A percentile compares a stretch with the other conserved stretches of the same genome.
These are phyloP conservation scores for Eufriesea mexicana DNA, from an alignment of 1,140 invertebrate species.

Conservation along the genomic window DNA sequence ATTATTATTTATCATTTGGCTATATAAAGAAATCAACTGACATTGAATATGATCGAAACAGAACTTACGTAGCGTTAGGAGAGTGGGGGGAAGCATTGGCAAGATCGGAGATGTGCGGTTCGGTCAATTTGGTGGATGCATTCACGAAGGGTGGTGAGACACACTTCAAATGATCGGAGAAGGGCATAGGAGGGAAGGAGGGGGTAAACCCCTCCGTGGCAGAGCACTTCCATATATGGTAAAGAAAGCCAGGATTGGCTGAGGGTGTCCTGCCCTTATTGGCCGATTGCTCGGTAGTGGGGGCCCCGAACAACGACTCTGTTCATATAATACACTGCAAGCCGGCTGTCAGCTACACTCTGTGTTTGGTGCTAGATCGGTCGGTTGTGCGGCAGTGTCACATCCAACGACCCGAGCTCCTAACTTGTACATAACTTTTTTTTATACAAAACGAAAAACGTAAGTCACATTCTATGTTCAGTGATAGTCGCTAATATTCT, in stretches of 20 bases:
- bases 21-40: slow-evolving; percentile 12
- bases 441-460: slow-evolving; percentile 72
- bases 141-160: slow-evolving; percentile 55
- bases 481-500: slow-evolving; percentile 23
- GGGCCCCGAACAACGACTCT: slow-evolving; percentile 68
- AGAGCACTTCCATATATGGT: slow-evolving; percentile 83
- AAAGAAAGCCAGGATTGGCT: slow-evolving; percentile 82
- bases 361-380: slow-evolving; percentile 75
- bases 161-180: slow-evolving; percentile 4
- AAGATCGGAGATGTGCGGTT: slow-evolving; percentile 47
- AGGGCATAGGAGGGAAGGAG: slow-evolving; percentile 20
- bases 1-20: slow-evolving; percentile 11
- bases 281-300: slow-evolving; percentile 69
- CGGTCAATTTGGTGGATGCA: slow-evolving; percentile 58
- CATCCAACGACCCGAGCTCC: slow-evolving; percentile 47
- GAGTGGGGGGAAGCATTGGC: neutral
- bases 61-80: neutral
- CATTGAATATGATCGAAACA: slow-evolving; percentile 35
- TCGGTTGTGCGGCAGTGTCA: slow-evolving; percentile 61
- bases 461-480: slow-evolving; percentile 65
- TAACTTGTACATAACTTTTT: slow-evolving; percentile 76
- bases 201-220: slow-evolving; percentile 67
- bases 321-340: slow-evolving; percentile 79
- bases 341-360: slow-evolving; percentile 76
- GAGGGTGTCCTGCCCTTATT: slow-evolving; percentile 79